phyloP scores from a whole-genome alignment of 2,888 invertebrate species.

The Rhagophthalmus giganteus region DNA sequence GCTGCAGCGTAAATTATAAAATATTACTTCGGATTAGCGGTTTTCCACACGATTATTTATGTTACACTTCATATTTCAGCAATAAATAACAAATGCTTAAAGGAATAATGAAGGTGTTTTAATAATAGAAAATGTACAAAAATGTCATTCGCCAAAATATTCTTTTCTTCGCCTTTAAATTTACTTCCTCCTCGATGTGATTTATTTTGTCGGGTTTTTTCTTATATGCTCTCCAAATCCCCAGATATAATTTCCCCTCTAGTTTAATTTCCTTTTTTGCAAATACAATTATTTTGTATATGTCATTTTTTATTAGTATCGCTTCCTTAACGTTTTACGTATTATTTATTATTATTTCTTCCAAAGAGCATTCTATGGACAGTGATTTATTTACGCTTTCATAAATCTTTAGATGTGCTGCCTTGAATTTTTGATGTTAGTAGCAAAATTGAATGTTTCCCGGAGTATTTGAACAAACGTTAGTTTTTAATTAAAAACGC shows the following conservation, averaged over 20 bases:
- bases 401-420: too few species aligned
- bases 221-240: conserved; percentile 4
- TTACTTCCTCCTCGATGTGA: conserved; percentile 9
- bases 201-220: conserved; percentile 12
- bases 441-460: too few species aligned
- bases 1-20: too few species aligned
- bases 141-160: conserved; percentile 11
- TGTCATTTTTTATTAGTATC: neutral
- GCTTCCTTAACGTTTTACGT: neutral
- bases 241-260: neutral
- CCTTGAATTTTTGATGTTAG: too few species aligned
- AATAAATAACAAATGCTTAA: neutral
- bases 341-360: neutral
- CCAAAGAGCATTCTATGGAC: too few species aligned
- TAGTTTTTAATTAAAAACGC: neutral
- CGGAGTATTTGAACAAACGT: neutral
- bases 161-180: conserved; percentile 9
- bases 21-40: too few species aligned
- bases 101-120: conserved; percentile 1
- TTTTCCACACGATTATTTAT: too few species aligned
- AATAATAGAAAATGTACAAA: conserved; percentile 15
- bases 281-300: neutral
- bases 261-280: conserved; percentile 3
- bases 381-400: too few species aligned
- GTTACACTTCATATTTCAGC: neutral